A percentile compares a stretch with the other conserved stretches of the same genome.
Conservation (phyloP, 2,888 invertebrate genomes). For the Euspilapteryx auroguttella region DNA sequence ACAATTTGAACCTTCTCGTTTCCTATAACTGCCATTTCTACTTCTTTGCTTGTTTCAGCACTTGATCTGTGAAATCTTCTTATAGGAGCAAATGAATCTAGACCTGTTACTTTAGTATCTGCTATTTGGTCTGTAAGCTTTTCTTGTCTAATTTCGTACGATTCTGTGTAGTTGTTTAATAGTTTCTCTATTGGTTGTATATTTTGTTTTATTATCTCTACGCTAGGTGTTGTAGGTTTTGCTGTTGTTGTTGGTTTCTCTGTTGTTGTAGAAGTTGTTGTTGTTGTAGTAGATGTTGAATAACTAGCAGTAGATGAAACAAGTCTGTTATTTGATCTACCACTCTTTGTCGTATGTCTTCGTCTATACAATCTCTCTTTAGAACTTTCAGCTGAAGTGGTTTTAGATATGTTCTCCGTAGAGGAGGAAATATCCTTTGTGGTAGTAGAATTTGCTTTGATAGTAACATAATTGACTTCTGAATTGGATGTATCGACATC, state of each 20-base stretch:
- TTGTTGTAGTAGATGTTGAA: constrained; percentile 11
- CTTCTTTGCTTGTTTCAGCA: constrained; percentile 19
- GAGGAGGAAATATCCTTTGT: no score
- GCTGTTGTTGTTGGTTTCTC: constrained; percentile 12
- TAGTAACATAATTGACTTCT: constrained; percentile 22
- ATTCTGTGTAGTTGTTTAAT: constrained; percentile 6
- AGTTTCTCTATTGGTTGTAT: constrained; percentile 22
- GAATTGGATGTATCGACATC: constrained; percentile 9
- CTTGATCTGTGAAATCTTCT: constrained; percentile 44
- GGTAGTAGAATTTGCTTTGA: constrained; percentile 27
- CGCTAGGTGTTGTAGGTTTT: constrained; percentile 13
- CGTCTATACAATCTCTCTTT: constrained; percentile 30
- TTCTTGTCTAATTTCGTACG: constrained; percentile 22
- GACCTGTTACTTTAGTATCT: constrained; percentile 16
- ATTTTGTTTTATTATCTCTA: constrained; percentile 31
- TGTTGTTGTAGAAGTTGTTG: constrained; percentile 9
- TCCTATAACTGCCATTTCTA: constrained; percentile 32
- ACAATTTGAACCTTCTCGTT: constrained; percentile 43
- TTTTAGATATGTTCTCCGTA: constrained; percentile 11
- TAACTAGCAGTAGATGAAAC: constrained; percentile 12
- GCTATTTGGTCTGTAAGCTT: constrained; percentile 28
- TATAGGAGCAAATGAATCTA: constrained; percentile 20
- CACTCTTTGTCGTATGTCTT: constrained; percentile 32
- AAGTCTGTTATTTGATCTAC: constrained; percentile 16
- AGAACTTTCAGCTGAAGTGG: constrained; percentile 17